Percentiles rank a stretch among this genome's conserved stretches.
These are phyloP conservation scores for Rhabdomys dilectus DNA, from an alignment of 2,113 vertebrate genomes.

Conservation along the genomic window DNA sequence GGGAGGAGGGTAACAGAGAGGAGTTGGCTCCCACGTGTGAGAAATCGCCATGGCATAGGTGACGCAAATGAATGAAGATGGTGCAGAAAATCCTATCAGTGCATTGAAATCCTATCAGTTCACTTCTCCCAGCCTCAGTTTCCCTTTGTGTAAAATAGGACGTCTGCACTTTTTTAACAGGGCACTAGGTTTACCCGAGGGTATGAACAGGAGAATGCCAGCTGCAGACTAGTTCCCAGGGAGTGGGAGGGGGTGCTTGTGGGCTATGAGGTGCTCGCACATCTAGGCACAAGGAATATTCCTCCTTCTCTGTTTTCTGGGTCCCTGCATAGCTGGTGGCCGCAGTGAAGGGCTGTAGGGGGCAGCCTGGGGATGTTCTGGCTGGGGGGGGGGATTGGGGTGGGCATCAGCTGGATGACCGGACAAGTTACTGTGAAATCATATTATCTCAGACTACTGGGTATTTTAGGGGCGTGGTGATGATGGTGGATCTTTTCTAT, in stretches of 20 bases:
- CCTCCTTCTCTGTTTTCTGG: not conserved
- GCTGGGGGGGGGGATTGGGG: not conserved
- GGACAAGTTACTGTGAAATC: conserved; percentile 15
- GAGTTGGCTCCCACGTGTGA: conserved; percentile 54
- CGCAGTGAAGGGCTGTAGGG: not conserved
- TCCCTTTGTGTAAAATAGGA: conserved; percentile 28
- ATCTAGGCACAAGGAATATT: not conserved
- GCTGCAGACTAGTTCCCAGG: too few relatives aligned
- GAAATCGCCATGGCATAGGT: not conserved
- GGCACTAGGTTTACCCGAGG: not conserved
- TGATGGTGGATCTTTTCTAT: not conserved
- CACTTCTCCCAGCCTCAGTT: conserved; percentile 10
- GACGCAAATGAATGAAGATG: not conserved
- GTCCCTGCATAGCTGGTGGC: not conserved
- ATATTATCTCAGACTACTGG: conserved; percentile 53
- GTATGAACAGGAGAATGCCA: not conserved
- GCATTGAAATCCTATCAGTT: not conserved
- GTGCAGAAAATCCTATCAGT: not conserved
- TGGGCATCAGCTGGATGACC: not conserved
- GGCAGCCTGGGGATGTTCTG: not conserved
- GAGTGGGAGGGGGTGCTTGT: not conserved
- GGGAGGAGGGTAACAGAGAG: conserved; percentile 16
- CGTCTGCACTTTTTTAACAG: not conserved
- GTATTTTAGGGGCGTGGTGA: not conserved
- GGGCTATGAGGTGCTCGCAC: not conserved